Evolutionary conservation across 2,797 vertebrate genomes (phyloP), one percentile per base, ranked within the genome.

Genomic region (Pipistrellus pipistrellus): DNA sequence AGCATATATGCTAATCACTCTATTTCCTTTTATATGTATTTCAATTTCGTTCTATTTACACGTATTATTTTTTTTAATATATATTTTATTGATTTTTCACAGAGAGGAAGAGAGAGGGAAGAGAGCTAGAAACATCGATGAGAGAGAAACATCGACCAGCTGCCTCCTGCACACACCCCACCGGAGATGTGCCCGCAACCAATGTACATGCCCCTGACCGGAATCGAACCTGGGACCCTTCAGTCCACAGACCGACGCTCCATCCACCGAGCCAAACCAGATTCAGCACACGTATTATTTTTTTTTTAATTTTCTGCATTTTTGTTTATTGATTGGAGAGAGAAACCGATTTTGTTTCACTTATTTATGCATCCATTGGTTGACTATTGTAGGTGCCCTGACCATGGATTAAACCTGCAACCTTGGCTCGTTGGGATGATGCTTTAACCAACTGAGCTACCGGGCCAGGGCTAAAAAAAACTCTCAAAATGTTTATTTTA

Each of bases 1-100:
- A 38, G 38, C 38, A 38, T 38, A 38, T 38, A 32, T 8, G 73
- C 44, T 78, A 92, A 35, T 92, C 32, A 92, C 48, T 95, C 44
- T 64, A 27, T 85, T 85, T 35, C 9, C 27, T 62, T 93, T 86
- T 46, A 72, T 46, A 72, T 2, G 89, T 1, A 85, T 72, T 92
- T 94, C 55, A 75, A 82, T 59, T 92, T 92, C 62, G 51, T n/a
- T 89, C 27, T 91, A 82, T 51, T 84, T 91, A 85, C 7, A 93
- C 11, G 3, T 81, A 82, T 46, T 59, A 30, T 44, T 44, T 44
- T 48, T 48, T 48, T 48, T 14, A 46, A 46, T 73, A 71, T 41
- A 41, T 41, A 41, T 66, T 66, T 18, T 66, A 32, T 32, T 66
- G 64, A 32, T 20, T 32, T 41, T 41, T 41, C 38, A 41, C 38